Evolutionary conservation across 2,888 invertebrate genomes (phyloP).

Genomic region (Ceratothoa steindachneri): DNA sequence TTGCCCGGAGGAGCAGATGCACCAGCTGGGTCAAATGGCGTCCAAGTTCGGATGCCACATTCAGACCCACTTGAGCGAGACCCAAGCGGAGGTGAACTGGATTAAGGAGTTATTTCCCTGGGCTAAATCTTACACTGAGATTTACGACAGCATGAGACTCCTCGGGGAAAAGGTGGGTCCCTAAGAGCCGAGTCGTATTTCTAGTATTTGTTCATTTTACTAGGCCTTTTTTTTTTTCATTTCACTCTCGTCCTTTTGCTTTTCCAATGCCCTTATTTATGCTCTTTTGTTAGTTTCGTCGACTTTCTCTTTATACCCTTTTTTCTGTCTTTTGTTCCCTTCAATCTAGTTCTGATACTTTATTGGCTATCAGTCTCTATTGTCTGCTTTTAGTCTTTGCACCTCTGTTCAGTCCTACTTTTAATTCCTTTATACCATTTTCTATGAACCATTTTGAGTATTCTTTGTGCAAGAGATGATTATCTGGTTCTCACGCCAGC

Average conservation of each 20-base stretch:
- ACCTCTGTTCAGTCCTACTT: no score
- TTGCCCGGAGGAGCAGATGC: conserved; percentile 68
- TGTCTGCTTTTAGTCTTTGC: no score
- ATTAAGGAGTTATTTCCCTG: conserved; percentile 61
- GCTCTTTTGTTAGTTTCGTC: no score
- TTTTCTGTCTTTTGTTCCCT: no score
- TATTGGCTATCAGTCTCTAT: no score
- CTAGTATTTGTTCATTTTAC: not conserved
- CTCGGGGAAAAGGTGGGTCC: conserved; percentile 57
- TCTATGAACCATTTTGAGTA: no score
- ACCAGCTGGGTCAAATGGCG: conserved; percentile 65
- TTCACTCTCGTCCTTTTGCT: not conserved
- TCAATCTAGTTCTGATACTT: no score
- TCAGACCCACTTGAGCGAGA: conserved; percentile 83
- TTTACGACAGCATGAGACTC: conserved; percentile 70
- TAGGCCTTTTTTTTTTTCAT: not conserved
- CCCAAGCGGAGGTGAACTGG: conserved; percentile 65
- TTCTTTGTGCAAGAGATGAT: no score
- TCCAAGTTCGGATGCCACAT: conserved; percentile 64
- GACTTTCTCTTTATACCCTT: no score
- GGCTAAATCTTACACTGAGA: conserved; percentile 64
- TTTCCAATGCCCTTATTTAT: not conserved
- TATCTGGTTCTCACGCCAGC: no score
- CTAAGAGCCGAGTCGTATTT: not conserved
- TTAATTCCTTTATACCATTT: no score